Base-by-base conservation (phyloP, 2,797 vertebrate species). In the Lepilemur septentrionalis region DNA sequence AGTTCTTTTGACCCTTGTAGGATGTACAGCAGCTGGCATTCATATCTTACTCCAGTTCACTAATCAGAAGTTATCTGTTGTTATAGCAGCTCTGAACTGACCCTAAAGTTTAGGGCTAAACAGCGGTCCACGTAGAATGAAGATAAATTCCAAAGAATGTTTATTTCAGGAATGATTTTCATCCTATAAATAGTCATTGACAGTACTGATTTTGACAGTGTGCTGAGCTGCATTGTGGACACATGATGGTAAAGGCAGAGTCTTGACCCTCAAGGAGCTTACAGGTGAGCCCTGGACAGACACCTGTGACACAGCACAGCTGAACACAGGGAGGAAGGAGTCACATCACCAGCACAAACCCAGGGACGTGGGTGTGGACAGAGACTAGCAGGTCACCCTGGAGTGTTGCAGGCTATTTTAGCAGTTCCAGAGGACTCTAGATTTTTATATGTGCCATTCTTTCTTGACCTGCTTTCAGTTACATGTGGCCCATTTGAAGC, bases 321-420 rank as follows among this genome's bases (percentile, higher is more conserved):
- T 35, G n/a, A 55, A 30, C 3, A 0, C 23, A 35, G 32, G 2
- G 30, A 84, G 78, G n/a, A 17, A 59, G 80, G 78, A 90, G 25
- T 48, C 41, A 1, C 12, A 0, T 10, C 13, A 0, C 2, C 43
- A 14, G 12, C 7, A 12, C 10, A 11, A 30, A 28, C 13, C 46
- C 2, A 2, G 85, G 22, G 32, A 17, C 8, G 3, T 23, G 14
- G 4, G 12, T 28, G 11, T n/a, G 61, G 38, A 6, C 46, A 14
- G 69, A n/a, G 32, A 2, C 7, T 17, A 41, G 61, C 32, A 15
- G 52, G 5, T n/a, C 61, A 41, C 23, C 30, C 75, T 12, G 30
- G 55, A 35, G n/a, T 4, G 4, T 18, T 22, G 5, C 15, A 12
- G 84, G 43, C 46, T 30, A 0, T 28, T 12, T 0, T 0, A 2